Conservation (phyloP, 2,888 invertebrate genomes). For the Eupeodes latifasciatus region DNA sequence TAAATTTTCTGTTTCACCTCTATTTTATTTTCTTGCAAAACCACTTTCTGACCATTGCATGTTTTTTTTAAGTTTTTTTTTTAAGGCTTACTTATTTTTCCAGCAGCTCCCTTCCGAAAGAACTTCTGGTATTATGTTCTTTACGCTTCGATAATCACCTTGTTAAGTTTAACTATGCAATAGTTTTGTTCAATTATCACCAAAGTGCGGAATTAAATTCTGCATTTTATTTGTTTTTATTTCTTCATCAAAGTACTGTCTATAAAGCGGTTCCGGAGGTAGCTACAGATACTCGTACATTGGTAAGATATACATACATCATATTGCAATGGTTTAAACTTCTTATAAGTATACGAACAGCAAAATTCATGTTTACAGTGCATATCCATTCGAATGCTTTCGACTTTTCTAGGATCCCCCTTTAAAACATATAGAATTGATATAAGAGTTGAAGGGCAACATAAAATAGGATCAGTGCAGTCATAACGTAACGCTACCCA, state of each 20-base stretch:
- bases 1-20: neutral
- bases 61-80: neutral
- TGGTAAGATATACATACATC: neutral
- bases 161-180: slow-evolving; percentile 60
- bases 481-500: slow-evolving; percentile 34
- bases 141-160: slow-evolving; percentile 67
- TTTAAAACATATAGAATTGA: neutral
- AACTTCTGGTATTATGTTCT: slow-evolving; percentile 51
- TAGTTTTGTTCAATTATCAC: slow-evolving; percentile 75
- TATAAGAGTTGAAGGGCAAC: slow-evolving; percentile 1
- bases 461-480: slow-evolving; percentile 47
- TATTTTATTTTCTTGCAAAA: slow-evolving; percentile 16
- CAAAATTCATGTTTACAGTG: slow-evolving; percentile 40
- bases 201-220: slow-evolving; percentile 58
- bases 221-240: slow-evolving; percentile 54
- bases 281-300: no score
- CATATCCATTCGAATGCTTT: slow-evolving; percentile 13
- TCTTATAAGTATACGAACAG: neutral
- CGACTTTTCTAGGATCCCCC: slow-evolving; percentile 18
- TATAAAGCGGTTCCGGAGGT: neutral
- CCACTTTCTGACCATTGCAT: slow-evolving; percentile 39
- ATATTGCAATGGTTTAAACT: neutral
- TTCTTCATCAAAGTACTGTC: slow-evolving; percentile 65
- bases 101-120: neutral
- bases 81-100: neutral